These are phyloP conservation scores for Paguma larvata DNA, from an alignment of 2,797 vertebrate genomes.

Conservation along the genomic window DNA sequence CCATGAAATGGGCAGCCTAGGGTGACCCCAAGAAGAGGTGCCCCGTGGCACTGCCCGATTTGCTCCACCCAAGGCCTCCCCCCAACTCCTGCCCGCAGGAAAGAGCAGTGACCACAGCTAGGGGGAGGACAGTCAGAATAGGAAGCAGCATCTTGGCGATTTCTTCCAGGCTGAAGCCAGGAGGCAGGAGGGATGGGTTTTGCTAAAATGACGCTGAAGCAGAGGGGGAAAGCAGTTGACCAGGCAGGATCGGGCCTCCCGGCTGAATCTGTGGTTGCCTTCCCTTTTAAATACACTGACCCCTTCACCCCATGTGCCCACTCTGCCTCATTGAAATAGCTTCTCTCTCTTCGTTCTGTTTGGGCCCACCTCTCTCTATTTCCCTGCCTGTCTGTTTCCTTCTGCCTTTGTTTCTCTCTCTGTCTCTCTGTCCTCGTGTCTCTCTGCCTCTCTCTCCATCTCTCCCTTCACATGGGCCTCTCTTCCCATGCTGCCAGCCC, in stretches of 20 bases:
- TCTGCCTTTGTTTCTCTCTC: background rate
- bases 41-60: background rate
- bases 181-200: background rate
- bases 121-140: background rate
- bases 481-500: constrained; percentile 39
- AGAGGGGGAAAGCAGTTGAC: background rate
- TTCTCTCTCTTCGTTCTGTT: constrained; percentile 66
- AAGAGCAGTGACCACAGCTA: background rate
- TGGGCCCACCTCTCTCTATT: constrained; percentile 51
- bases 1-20: background rate
- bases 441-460: constrained; percentile 60
- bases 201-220: background rate
- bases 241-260: background rate
- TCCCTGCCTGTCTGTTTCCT: background rate
- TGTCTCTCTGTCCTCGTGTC: constrained; percentile 36
- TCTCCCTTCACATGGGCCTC: constrained; percentile 53
- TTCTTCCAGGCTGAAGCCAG: background rate
- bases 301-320: constrained; percentile 71
- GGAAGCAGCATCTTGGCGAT: background rate
- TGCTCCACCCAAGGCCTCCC: background rate
- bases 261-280: constrained; percentile 80
- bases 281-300: constrained; percentile 90
- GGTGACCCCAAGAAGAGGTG: background rate
- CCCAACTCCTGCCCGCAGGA: background rate
- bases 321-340: constrained; percentile 79